Evolutionary conservation across 2,113 vertebrate genomes (phyloP), one percentile per base, ranked within the genome.

Genomic region (Sebastes schlegelii): DNA sequence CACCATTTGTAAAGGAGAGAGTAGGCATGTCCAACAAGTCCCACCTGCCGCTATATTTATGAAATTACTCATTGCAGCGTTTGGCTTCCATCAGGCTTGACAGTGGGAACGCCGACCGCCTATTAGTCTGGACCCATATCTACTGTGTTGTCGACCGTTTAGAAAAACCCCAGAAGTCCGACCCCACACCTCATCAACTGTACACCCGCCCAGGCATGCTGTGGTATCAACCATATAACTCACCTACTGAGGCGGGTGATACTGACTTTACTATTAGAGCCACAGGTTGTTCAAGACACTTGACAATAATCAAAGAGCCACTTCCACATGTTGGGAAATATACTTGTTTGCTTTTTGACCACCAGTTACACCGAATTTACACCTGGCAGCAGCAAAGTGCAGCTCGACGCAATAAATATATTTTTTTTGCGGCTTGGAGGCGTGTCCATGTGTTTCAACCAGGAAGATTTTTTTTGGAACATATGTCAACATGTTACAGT

Each of bases 11-110:
- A 90, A 86, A 91, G 67, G 84, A 92, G 79, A 91, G 90, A 93
- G 90, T 83, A 90, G 89, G 91, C 94, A 94, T 92, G 88, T 91
- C 92, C 88, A 94, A 93, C 88, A 91, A 90, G 88, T 91, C 92
- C 89, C 94, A 94, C 94, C 92, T 94, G 93, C 91, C 84, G 68
- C 88, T 87, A 86, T 92, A 94, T 92, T 93, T 90, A 92, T 88
- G 76, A 94, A 91, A 87, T 92, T 86, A 92, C 83, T 93, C 93
- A 88, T 70, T 88, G 67, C 74, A 74, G 88, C 11, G 63, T 91
- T 94, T 92, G 91, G 87, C 83, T 91, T 93, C 85, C 89, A 93
- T 92, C 93, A 92, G 77, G 67, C 78, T 76, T 89, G 88, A 91
- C 90, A 90, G 66, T 85, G 58, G 84, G 83, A 89, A 82, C 80